Base-by-base conservation (phyloP, 2,113 vertebrate species). In the Colaptes auratus region DNA sequence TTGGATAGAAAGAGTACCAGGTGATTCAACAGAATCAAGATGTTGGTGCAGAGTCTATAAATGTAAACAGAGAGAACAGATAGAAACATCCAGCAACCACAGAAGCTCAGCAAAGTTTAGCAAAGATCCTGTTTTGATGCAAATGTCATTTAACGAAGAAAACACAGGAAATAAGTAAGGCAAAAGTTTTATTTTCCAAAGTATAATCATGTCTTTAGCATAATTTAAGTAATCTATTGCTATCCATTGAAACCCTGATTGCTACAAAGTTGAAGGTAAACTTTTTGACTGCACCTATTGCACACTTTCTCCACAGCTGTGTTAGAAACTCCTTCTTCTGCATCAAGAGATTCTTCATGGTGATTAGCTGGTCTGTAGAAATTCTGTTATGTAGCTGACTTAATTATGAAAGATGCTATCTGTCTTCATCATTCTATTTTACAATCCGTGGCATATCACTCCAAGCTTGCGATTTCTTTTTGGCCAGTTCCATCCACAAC, bases 391-490 rank as follows among this genome's bases (percentile, higher is more conserved):
- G 60, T 50, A 70, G 83, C 4, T 81, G 86, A 82, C 73, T 82
- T 70, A 60, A 73, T 88, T 19, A 12, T 58, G 33, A 61, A 71
- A 66, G 78, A 74, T 61, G 31, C 39, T 75, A 10, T 52, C 85
- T 42, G 31, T 63, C 58, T 25, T 67, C 35, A 75, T 36, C 8
- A 0, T 31, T 70, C 94, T 98, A 98, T 96, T 98, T 98, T 96
- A 98, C 98, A 67, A 98, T 98, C 72, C 94, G 98, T 1, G 98
- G 98, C 98, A 98, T 99, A 90, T 99, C 99, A 61, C 98, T 99
- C 99, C 99, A 99, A 36, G 99, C 99, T 97, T 99, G 98, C 2
- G 99, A 99, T 94, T 99, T 99, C 95, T 99, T 99, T 96, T 99
- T 99, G 65, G 99, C 99, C 72, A 99, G 97, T 88, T 99, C 99